Percentiles rank a stretch among this genome's conserved stretches.
phyloP scores from a whole-genome alignment of 2,113 vertebrate species.

The Mohoua ochrocephala region DNA sequence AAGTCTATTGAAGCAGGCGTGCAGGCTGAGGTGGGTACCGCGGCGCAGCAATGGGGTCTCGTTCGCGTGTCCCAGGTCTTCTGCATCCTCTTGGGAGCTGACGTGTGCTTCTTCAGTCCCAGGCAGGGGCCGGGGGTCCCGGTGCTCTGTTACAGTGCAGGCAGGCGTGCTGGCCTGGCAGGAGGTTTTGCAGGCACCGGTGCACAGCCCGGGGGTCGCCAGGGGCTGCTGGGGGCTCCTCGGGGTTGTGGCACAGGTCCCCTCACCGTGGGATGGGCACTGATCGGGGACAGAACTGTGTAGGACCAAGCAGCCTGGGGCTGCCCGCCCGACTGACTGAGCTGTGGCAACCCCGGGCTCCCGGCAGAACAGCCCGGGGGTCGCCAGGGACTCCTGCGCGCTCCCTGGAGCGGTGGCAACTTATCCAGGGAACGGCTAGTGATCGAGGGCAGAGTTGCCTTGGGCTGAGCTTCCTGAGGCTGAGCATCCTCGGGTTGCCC shows the following conservation, averaged over 20 bases:
- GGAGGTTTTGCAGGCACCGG: neutral
- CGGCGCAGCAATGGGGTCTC: neutral
- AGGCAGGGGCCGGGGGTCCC: neutral
- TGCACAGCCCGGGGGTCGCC: neutral
- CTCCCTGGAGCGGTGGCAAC: neutral
- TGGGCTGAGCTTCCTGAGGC: neutral
- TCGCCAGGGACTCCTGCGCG: neutral
- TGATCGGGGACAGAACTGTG: neutral
- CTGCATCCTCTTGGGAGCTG: neutral
- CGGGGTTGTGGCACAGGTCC: neutral
- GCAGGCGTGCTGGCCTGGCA: neutral
- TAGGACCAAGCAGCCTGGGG: neutral
- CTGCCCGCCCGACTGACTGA: neutral
- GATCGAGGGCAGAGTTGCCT: neutral
- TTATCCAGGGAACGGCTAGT: neutral
- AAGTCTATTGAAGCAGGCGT: neutral
- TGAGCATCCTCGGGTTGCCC: neutral
- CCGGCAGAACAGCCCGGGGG: neutral
- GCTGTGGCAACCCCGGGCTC: neutral
- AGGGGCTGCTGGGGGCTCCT: neutral
- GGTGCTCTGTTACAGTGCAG: neutral
- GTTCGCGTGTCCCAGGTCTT: accelerated
- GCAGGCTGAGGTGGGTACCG: accelerated
- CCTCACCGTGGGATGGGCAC: accelerated
- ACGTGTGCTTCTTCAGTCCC: accelerated